phyloP scores from a whole-genome alignment of 2,888 invertebrate species.

The Beris chalybata region DNA sequence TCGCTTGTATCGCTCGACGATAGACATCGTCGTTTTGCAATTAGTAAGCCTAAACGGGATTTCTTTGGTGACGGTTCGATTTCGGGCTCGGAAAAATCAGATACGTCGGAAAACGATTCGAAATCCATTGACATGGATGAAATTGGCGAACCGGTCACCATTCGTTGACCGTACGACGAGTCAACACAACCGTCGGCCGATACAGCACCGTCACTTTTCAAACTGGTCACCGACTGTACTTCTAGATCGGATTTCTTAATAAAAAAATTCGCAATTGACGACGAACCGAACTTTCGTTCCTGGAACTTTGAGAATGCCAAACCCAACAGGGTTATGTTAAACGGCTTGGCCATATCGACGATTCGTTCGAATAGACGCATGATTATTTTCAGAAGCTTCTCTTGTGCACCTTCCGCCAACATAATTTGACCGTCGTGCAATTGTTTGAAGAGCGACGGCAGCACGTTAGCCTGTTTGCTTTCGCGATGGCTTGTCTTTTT shows the following conservation, averaged over 20 bases:
- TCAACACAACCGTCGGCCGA: slow-evolving; percentile 34
- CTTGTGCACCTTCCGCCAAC: slow-evolving; percentile 60
- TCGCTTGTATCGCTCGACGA: slow-evolving; percentile 51
- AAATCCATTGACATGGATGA: slow-evolving; percentile 53
- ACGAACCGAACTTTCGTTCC: slow-evolving; percentile 68
- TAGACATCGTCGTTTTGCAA: slow-evolving; percentile 58
- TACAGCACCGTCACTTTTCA: slow-evolving; percentile 61
- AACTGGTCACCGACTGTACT: slow-evolving; percentile 73
- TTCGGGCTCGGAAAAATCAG: slow-evolving; percentile 69
- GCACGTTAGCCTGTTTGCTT: slow-evolving; percentile 73
- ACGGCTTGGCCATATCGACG: slow-evolving; percentile 71
- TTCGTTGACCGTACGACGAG: slow-evolving; percentile 39
- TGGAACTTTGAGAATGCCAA: slow-evolving; percentile 80
- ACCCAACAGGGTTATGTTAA: slow-evolving; percentile 79
- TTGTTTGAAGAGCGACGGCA: slow-evolving; percentile 65
- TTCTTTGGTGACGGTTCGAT: slow-evolving; percentile 78
- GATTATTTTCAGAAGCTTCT: slow-evolving; percentile 68
- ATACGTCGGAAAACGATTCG: slow-evolving; percentile 53
- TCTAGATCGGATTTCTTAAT: slow-evolving; percentile 70
- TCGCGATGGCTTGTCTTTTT: slow-evolving; percentile 72
- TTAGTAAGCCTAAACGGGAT: slow-evolving; percentile 57
- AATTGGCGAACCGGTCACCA: slow-evolving; percentile 49
- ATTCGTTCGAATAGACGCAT: slow-evolving; percentile 77
- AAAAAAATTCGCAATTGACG: slow-evolving; percentile 74
- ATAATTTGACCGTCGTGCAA: slow-evolving; percentile 57